Evolutionary conservation across 2,888 invertebrate genomes (phyloP).

Genomic region (Lasioglossum villosulum): DNA sequence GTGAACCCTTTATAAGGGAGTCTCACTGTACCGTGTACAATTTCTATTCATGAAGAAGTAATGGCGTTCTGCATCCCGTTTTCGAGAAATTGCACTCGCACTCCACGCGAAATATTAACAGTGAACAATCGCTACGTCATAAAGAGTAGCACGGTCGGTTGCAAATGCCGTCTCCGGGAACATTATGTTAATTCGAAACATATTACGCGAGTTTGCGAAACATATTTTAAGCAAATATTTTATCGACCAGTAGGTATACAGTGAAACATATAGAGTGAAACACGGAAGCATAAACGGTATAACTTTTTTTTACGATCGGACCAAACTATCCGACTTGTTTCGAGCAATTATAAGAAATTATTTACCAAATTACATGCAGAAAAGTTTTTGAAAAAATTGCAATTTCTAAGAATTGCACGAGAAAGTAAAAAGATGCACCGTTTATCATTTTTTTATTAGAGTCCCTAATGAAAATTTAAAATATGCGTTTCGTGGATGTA

Average conservation of each 20-base stretch:
- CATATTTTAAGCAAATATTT: background rate
- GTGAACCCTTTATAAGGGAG: conserved; percentile 19
- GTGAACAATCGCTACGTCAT: background rate
- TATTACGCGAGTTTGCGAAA: background rate
- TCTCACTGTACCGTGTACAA: conserved; percentile 19
- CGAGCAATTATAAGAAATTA: too few species aligned
- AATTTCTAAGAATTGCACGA: too few species aligned
- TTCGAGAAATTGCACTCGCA: conserved; percentile 1
- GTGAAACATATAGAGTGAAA: too few species aligned
- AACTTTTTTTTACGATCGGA: too few species aligned
- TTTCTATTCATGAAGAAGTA: conserved; percentile 36
- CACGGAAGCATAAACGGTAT: too few species aligned
- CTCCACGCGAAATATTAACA: background rate
- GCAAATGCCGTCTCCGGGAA: background rate
- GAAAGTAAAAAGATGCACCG: too few species aligned
- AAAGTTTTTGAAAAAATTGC: too few species aligned
- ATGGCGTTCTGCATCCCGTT: background rate
- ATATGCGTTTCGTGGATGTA: too few species aligned
- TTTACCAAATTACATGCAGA: too few species aligned
- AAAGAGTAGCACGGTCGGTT: background rate
- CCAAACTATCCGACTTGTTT: too few species aligned
- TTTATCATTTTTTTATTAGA: too few species aligned
- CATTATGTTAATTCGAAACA: background rate
- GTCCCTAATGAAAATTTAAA: too few species aligned
- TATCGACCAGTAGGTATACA: background rate